phyloP scores from a whole-genome alignment of 2,888 invertebrate genomes.

The Cyclophora albipunctata region DNA sequence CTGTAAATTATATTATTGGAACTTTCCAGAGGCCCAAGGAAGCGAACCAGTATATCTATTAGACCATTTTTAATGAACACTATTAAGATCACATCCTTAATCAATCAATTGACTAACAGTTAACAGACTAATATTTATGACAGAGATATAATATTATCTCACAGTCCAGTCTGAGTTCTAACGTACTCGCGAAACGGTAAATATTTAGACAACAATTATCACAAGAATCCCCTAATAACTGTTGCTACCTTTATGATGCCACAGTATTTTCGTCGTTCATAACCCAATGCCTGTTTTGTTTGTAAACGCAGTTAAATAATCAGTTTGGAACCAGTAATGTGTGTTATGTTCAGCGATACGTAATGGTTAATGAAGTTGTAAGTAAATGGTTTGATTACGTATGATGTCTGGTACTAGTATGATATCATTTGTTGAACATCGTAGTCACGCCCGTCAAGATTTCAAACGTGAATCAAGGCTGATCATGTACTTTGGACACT shows the following conservation, averaged over 20 bases:
- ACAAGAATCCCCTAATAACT: slow-evolving; percentile 48
- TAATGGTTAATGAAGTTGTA: slow-evolving; percentile 12
- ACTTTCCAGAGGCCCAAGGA: no score
- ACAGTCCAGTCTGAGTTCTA: slow-evolving; percentile 36
- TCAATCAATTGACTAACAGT: no score
- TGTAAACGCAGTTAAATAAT: background rate
- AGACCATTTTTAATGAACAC: no score
- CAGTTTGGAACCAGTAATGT: background rate
- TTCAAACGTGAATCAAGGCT: slow-evolving; percentile 44
- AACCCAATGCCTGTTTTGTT: slow-evolving; percentile 26
- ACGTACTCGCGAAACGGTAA: slow-evolving; percentile 52
- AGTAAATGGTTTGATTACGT: slow-evolving; percentile 55
- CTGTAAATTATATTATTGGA: no score
- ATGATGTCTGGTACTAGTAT: slow-evolving; percentile 53
- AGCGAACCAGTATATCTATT: no score
- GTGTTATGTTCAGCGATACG: slow-evolving; percentile 8
- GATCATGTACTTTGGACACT: slow-evolving; percentile 25
- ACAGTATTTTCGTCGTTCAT: background rate
- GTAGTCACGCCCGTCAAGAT: slow-evolving; percentile 51
- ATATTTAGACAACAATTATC: slow-evolving; percentile 70
- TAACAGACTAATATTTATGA: no score
- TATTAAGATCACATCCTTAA: no score
- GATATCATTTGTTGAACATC: slow-evolving; percentile 62
- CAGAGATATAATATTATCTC: no score
- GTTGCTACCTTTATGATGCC: slow-evolving; percentile 25